Percentiles rank a stretch among this genome's conserved stretches.
phyloP scores from a whole-genome alignment of 2,113 vertebrate genomes.

The Nannospalax galili region DNA sequence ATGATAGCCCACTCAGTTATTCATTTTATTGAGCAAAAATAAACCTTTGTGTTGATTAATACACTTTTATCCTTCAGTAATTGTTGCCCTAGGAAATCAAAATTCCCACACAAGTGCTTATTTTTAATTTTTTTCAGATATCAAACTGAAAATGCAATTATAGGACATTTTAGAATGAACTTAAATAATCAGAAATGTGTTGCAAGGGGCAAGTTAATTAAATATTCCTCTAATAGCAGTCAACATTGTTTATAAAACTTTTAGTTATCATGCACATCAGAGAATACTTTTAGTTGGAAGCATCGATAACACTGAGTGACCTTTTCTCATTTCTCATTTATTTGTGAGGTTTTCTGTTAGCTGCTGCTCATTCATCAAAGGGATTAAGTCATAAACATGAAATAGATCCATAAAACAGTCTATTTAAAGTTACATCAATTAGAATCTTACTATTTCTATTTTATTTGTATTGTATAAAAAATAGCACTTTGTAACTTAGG shows the following conservation, averaged over 20 bases:
- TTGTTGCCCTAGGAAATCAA: background rate
- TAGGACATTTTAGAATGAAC: background rate
- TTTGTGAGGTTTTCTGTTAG: background rate
- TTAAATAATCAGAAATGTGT: background rate
- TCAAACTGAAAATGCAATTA: background rate
- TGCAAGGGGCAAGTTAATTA: background rate
- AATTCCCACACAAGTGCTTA: background rate
- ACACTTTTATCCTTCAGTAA: constrained; percentile 7
- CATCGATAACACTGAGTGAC: background rate
- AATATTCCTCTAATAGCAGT: background rate
- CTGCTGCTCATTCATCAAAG: background rate
- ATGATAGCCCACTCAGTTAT: background rate
- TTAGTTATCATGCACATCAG: background rate
- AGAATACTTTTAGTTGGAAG: background rate
- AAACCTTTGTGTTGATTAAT: background rate
- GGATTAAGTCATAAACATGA: background rate
- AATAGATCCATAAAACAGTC: background rate
- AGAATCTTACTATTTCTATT: constrained; percentile 34
- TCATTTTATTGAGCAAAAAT: constrained; percentile 8
- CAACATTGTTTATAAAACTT: background rate
- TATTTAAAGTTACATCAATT: constrained; percentile 21
- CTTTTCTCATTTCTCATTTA: background rate
- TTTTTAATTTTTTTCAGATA: background rate
- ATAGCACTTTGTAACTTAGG: background rate
- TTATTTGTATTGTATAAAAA: constrained; percentile 4